Percentiles rank a stretch among this genome's conserved stretches.
phyloP scores from a whole-genome alignment of 2,797 vertebrate species.

The Leptodactylus fallax region DNA sequence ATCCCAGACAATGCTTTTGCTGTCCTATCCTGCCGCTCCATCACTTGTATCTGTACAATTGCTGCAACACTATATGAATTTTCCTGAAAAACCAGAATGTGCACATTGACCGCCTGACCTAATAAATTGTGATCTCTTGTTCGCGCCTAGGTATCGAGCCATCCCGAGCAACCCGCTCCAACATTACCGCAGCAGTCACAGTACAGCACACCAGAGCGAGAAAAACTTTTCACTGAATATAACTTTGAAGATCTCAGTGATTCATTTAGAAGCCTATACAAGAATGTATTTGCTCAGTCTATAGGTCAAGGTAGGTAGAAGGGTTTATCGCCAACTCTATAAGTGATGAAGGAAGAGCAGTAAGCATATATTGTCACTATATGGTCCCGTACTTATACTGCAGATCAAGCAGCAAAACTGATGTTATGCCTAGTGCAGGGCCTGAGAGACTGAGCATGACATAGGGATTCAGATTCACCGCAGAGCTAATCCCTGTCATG shows the following conservation, averaged over 20 bases:
- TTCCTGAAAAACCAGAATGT: background rate
- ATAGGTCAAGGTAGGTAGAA: conserved; percentile 87
- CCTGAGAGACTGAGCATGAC: too few species aligned
- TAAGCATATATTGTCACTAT: too few species aligned
- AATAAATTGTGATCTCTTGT: conserved; percentile 54
- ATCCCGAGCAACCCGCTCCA: conserved; percentile 88
- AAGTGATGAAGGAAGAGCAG: too few species aligned
- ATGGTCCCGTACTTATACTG: too few species aligned
- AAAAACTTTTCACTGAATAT: conserved; percentile 89
- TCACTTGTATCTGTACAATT: background rate
- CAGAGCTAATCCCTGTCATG: too few species aligned
- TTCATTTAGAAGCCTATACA: conserved; percentile 95
- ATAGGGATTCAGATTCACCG: too few species aligned
- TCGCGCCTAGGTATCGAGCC: conserved; percentile 82
- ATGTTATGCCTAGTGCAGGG: too few species aligned
- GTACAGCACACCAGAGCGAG: conserved; percentile 89
- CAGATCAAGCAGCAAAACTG: too few species aligned
- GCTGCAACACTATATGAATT: too few species aligned
- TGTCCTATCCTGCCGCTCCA: background rate
- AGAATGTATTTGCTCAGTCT: conserved; percentile 93
- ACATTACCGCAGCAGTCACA: conserved; percentile 83
- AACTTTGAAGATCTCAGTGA: conserved; percentile 95
- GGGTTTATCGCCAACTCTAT: background rate
- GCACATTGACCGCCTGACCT: background rate
- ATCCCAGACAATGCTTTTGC: too few species aligned